Evolutionary conservation across 2,113 vertebrate species (phyloP).

Genomic region (Anolis sagrei): DNA sequence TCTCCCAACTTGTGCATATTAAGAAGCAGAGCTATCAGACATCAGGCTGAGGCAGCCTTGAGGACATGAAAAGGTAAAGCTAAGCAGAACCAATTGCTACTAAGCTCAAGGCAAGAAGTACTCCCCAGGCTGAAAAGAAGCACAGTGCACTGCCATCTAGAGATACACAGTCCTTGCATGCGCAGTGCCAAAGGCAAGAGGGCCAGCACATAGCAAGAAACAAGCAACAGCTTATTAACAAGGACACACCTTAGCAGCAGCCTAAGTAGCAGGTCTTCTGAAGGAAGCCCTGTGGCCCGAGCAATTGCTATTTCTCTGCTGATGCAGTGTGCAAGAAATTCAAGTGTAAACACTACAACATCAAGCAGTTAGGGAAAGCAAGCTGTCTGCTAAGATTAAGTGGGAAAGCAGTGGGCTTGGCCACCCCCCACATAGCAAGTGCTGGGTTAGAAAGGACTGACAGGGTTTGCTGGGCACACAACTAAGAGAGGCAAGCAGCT

Average conservation of each 20-base stretch:
- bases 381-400: conserved; percentile 31
- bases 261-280: neutral
- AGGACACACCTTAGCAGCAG: neutral
- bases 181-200: neutral
- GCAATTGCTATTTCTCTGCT: neutral
- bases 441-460: conserved; percentile 29
- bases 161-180: neutral
- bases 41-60: conserved; percentile 51
- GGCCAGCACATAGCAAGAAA: conserved; percentile 1
- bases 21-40: conserved; percentile 75
- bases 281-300: neutral
- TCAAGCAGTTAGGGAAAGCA: conserved; percentile 63
- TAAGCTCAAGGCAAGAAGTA: conserved; percentile 68
- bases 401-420: conserved; percentile 4
- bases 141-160: neutral
- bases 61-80: conserved; percentile 8
- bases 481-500: conserved; percentile 44
- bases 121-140: conserved; percentile 31
- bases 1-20: conserved; percentile 68
- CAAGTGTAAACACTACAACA: conserved; percentile 49
- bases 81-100: conserved; percentile 55
- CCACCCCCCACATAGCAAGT: conserved; percentile 42
- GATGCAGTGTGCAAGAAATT: conserved; percentile 46
- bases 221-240: conserved; percentile 28
- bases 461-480: conserved; percentile 52